Evolutionary conservation across 2,888 invertebrate genomes (phyloP).

Genomic region (Diadegma fenestrale): DNA sequence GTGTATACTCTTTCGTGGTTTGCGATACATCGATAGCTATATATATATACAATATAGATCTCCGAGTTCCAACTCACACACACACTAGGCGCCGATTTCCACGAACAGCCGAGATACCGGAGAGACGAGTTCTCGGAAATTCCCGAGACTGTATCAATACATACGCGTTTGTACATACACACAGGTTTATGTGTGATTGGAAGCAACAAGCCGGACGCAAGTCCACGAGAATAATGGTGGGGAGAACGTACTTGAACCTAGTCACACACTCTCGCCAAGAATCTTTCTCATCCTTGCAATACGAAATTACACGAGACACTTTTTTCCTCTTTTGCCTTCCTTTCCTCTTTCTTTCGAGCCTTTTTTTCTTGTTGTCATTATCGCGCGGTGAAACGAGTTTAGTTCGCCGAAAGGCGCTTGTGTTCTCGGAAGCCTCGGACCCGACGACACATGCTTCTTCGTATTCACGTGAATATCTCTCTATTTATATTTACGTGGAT

Average conservation of each 20-base stretch:
- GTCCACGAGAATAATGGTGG: conserved; percentile 81
- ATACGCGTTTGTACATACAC: neutral
- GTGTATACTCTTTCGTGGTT: conserved; percentile 3
- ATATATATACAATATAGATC: too few relatives aligned
- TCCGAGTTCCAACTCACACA: conserved; percentile 9
- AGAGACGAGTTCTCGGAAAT: conserved; percentile 66
- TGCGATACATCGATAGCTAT: neutral
- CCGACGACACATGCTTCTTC: neutral
- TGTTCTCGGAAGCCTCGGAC: conserved; percentile 42
- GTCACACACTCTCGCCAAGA: conserved; percentile 33
- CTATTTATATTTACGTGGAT: conserved; percentile 22
- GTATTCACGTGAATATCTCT: neutral
- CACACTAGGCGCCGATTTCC: conserved; percentile 49
- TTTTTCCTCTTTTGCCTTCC: neutral
- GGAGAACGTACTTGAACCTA: conserved; percentile 65
- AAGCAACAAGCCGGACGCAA: conserved; percentile 63
- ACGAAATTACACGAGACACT: neutral
- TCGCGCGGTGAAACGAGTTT: neutral
- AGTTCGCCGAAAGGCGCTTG: conserved; percentile 27
- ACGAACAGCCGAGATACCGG: conserved; percentile 59
- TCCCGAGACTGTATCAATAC: conserved; percentile 49
- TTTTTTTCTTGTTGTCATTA: conserved; percentile 8
- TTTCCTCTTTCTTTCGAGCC: conserved; percentile 6
- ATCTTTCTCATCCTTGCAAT: conserved; percentile 5
- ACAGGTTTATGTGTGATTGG: neutral